phyloP scores from a whole-genome alignment of 2,888 invertebrate species.

The Gandaritis pyraliata region DNA sequence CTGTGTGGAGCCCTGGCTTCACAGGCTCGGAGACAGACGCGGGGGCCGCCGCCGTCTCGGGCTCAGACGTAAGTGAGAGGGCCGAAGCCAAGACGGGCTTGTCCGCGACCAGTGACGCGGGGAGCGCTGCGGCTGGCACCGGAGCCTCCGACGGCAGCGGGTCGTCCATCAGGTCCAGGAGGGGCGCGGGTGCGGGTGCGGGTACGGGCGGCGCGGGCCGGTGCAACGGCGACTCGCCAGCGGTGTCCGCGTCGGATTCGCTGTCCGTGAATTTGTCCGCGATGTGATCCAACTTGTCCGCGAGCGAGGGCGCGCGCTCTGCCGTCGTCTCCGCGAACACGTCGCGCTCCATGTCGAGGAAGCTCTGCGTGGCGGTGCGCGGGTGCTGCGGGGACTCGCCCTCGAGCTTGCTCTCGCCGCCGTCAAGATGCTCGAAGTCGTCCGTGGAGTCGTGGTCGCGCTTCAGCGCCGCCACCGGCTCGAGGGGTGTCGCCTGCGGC shows the following conservation, averaged over 20 bases:
- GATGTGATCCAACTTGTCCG: constrained; percentile 72
- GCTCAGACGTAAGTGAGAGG: constrained; percentile 53
- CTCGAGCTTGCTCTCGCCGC: constrained; percentile 81
- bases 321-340: constrained; percentile 61
- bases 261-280: constrained; percentile 85
- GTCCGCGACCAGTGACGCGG: constrained; percentile 43
- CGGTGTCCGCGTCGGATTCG: constrained; percentile 81
- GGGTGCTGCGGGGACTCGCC: constrained; percentile 59
- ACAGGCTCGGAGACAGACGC: constrained; percentile 33
- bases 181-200: constrained; percentile 40
- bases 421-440: constrained; percentile 90
- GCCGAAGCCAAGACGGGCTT: constrained; percentile 40
- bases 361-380: constrained; percentile 69
- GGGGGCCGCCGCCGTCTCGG: constrained; percentile 39
- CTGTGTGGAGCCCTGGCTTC: constrained; percentile 39
- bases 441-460: constrained; percentile 89
- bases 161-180: constrained; percentile 31
- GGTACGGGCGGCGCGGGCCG: constrained; percentile 60
- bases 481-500: constrained; percentile 27
- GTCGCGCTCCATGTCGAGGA: constrained; percentile 80
- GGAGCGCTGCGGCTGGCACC: constrained; percentile 42
- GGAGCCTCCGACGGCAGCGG: constrained; percentile 39
- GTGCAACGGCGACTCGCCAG: constrained; percentile 76
- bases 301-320: constrained; percentile 64
- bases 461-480: constrained; percentile 58